phyloP scores from a whole-genome alignment of 2,888 invertebrate genomes.

The Ectropis crepuscularia region DNA sequence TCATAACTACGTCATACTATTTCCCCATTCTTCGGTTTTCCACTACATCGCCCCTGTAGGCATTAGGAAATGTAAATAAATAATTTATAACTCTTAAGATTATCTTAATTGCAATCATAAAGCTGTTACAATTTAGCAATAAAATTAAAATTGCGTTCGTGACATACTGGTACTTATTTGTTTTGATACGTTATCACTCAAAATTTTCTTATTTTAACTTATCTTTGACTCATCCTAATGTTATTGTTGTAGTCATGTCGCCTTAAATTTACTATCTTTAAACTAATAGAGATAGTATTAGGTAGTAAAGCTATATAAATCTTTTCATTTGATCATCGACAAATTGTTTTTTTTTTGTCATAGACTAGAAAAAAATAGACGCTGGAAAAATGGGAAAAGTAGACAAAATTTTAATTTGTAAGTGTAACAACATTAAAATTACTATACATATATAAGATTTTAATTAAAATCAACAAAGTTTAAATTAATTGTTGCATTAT shows the following conservation, averaged over 20 bases:
- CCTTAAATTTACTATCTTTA: background rate
- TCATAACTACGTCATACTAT: conserved; percentile 5
- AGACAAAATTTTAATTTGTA: no score
- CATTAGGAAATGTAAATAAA: conserved; percentile 25
- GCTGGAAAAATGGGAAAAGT: no score
- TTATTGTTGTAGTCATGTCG: conserved; percentile 8
- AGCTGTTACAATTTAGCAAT: conserved; percentile 2
- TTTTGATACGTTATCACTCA: conserved; percentile 21
- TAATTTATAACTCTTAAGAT: conserved; percentile 11
- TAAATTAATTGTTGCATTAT: no score
- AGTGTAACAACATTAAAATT: no score
- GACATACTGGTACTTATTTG: background rate
- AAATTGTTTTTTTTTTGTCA: no score
- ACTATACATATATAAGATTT: no score
- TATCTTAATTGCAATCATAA: conserved; percentile 16
- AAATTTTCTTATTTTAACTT: conserved; percentile 18
- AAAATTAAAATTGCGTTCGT: background rate
- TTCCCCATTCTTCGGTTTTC: conserved; percentile 5
- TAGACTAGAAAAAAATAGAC: no score
- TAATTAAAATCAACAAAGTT: no score
- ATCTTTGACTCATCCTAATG: conserved; percentile 20
- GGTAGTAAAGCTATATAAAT: no score
- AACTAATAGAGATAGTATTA: no score
- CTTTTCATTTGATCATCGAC: no score
- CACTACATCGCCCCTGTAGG: background rate